A percentile compares a stretch with the other conserved stretches of the same genome.
Conservation (phyloP, 37 sponge, comb jelly and placozoan species). For the Spongilla lacustris region DNA sequence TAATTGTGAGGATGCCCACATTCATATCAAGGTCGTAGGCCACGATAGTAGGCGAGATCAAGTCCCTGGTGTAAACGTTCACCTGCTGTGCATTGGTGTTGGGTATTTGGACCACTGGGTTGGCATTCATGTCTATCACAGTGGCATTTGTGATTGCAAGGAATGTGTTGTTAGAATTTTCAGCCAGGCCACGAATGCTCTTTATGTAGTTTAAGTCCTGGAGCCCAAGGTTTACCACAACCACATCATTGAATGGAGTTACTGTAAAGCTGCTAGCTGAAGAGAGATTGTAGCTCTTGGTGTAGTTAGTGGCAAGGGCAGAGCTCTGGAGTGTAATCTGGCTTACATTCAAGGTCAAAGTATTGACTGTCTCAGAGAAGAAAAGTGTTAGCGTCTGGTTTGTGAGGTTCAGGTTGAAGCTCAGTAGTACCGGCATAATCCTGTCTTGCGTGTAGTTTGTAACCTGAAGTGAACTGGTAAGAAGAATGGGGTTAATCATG, state of each 20-base stretch:
- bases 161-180: slow-evolving; percentile 48
- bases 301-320: slow-evolving; percentile 8
- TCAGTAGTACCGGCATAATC: slow-evolving; percentile 52
- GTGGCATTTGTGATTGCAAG: slow-evolving; percentile 51
- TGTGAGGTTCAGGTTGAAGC: slow-evolving; percentile 71
- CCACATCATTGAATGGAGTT: slow-evolving; percentile 67
- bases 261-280: slow-evolving; percentile 23
- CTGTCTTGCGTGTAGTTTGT: slow-evolving; percentile 66
- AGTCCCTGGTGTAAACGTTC: slow-evolving; percentile 45
- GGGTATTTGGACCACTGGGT: slow-evolving; percentile 53
- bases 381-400: slow-evolving; percentile 60
- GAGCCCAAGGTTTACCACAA: slow-evolving; percentile 62
- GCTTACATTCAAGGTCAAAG: slow-evolving; percentile 59
- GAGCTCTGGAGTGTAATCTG: slow-evolving; percentile 57
- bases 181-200: slow-evolving; percentile 77
- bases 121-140: slow-evolving; percentile 84
- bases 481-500: slow-evolving; percentile 27
- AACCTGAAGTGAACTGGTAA: slow-evolving; percentile 6
- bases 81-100: slow-evolving; percentile 41
- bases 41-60: slow-evolving; percentile 48
- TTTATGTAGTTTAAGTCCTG: slow-evolving; percentile 84
- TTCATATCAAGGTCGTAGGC: slow-evolving; percentile 70
- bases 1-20: slow-evolving; percentile 50
- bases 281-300: slow-evolving; percentile 31
- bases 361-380: slow-evolving; percentile 88